Percentiles rank a stretch among this genome's conserved stretches.
phyloP scores from a whole-genome alignment of 2,113 vertebrate genomes.

The Puffinus mauretanicus region DNA sequence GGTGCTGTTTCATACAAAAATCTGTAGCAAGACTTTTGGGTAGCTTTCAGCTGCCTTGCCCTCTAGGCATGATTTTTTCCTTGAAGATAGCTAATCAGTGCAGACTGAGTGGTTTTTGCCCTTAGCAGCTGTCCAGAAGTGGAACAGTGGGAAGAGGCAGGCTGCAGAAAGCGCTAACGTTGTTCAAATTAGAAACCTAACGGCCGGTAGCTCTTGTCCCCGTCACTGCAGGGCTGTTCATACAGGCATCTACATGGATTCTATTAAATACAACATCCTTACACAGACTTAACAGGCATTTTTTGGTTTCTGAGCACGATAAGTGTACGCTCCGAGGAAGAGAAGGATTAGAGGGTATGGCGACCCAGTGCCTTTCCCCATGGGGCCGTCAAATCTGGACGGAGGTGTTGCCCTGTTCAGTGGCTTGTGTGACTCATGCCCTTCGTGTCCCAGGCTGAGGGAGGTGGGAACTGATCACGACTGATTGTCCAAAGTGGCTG shows the following conservation, averaged over 20 bases:
- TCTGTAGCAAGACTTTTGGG: background rate
- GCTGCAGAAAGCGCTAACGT: background rate
- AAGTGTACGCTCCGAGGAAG: fast-evolving
- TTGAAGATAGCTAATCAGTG: background rate
- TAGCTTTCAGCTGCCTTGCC: background rate
- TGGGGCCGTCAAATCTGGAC: background rate
- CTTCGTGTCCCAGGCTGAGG: background rate
- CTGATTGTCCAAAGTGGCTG: background rate
- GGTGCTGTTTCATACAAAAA: background rate
- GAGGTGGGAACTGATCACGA: background rate
- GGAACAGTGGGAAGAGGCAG: background rate
- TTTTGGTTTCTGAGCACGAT: background rate
- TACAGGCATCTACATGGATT: fast-evolving
- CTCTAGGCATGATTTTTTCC: background rate
- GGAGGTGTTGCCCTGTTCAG: background rate
- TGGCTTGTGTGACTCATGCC: background rate
- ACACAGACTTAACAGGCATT: background rate
- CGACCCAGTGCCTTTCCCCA: background rate
- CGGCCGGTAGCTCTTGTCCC: background rate
- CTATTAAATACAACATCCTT: fast-evolving
- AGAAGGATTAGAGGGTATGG: background rate
- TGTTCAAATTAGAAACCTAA: background rate
- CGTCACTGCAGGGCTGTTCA: fast-evolving
- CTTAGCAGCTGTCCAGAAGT: background rate
- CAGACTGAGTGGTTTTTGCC: background rate